Base-by-base conservation (phyloP, 2,113 vertebrate species). In the Phasianus colchicus region DNA sequence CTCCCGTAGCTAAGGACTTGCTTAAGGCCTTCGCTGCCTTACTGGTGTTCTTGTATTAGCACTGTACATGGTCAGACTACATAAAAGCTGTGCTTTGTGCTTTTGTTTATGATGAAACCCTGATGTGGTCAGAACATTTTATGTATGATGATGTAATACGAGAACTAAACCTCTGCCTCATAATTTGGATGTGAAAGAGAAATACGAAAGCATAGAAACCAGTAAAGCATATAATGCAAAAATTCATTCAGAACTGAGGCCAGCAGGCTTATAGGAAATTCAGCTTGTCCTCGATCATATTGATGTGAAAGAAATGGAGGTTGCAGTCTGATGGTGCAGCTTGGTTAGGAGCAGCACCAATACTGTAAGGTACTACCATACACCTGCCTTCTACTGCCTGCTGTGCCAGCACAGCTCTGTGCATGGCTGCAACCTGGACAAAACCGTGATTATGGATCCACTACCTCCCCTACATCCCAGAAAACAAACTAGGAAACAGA, bases 241-340 rank as follows among this genome's bases (percentile, higher is more conserved):
- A 13, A 11, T 22, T 61, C 19, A 13, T 57, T 74, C 17, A 2
- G 9, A 43, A 60, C 0, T 2, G 32, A 66, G 54, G 45, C 32
- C 11, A 19, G 10, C 11, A 32, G 29, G 4, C 45, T 47, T 45
- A n/a, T 30, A 79, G 54, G 52, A 11, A 52, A 18, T 21, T 9
- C n/a, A 64, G 25, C 50, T n/a, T 32, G 29, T 3, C 36, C 18
- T 11, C 60, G 27, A 25, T 4, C 61, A 4, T 15, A 1, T 13
- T 8, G 32, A 18, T 34, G 10, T 11, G 15, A n/a, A 42, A 34
- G 42, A 50, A 30, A 17, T 40, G 4, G 24, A 29, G 45, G 36
- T 2, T 88, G 57, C 27, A 3, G 3, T 1, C 72, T 50, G 81
- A 12, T 19, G 27, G 2, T 2, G 11, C 1, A 18, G 69, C 54